Conservation (phyloP, 2,797 vertebrate species). For the Clarias laeviceps region DNA sequence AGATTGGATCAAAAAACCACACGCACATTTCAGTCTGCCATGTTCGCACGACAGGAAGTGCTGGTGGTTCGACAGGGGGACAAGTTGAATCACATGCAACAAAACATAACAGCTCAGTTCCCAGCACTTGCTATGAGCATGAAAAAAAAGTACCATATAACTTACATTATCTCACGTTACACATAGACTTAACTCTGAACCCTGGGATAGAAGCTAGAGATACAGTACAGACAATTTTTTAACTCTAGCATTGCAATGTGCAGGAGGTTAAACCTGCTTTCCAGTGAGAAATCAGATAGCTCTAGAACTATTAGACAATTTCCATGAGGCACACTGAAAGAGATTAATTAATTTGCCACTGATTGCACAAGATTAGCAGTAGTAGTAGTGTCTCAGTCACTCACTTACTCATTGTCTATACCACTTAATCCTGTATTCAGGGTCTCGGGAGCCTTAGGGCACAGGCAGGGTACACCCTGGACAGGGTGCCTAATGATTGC, state of each 20-base stretch:
- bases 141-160: background rate
- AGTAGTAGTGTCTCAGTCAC: no score
- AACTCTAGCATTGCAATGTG: background rate
- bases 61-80: background rate
- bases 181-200: no score
- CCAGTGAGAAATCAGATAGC: background rate
- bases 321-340: background rate
- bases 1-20: conserved; percentile 30
- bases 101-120: background rate
- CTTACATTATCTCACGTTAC: no score
- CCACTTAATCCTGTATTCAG: no score
- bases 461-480: no score
- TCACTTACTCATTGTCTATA: no score
- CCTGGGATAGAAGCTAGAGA: background rate
- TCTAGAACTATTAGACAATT: background rate
- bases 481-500: no score
- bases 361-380: no score
- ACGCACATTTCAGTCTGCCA: background rate
- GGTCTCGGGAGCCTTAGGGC: no score
- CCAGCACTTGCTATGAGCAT: background rate
- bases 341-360: background rate
- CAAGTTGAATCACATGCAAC: background rate
- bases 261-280: no score
- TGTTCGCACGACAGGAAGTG: conserved; percentile 53
- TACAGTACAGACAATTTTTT: no score